Conservation (phyloP, 2,888 invertebrate species). For the Dorcus parallelipipedus region DNA sequence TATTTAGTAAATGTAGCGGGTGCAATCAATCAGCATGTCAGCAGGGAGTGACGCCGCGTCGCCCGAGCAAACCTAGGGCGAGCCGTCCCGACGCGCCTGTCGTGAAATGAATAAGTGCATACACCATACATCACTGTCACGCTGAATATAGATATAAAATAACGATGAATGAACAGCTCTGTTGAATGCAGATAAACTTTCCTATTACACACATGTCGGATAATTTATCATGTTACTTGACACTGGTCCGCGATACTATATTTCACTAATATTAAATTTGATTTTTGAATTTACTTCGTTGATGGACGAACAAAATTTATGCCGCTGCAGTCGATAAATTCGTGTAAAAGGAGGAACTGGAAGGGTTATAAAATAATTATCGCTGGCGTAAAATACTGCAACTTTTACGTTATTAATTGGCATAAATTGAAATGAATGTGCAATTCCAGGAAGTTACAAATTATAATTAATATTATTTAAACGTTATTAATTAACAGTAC, state of each 20-base stretch:
- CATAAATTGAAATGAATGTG: slow-evolving; percentile 12
- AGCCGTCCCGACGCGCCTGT: slow-evolving; percentile 38
- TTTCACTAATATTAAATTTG: slow-evolving; percentile 17
- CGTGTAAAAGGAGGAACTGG: too few species aligned
- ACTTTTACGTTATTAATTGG: slow-evolving; percentile 10
- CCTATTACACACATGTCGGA: slow-evolving; percentile 49
- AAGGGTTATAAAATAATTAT: slow-evolving; percentile 10
- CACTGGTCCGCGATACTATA: slow-evolving; percentile 15
- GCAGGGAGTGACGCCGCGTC: slow-evolving; percentile 43
- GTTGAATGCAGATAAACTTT: slow-evolving; percentile 51
- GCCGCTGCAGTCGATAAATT: too few species aligned
- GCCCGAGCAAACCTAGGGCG: slow-evolving; percentile 37
- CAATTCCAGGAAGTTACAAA: slow-evolving; percentile 14
- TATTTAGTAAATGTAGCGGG: slow-evolving; percentile 47
- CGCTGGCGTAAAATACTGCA: slow-evolving; percentile 8
- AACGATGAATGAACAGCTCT: slow-evolving; percentile 50
- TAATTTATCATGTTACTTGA: slow-evolving; percentile 45
- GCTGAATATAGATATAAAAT: slow-evolving; percentile 51
- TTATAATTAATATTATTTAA: slow-evolving; percentile 14
- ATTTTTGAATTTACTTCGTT: not conserved
- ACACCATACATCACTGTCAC: slow-evolving; percentile 51
- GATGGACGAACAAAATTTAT: not conserved
- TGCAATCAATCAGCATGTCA: slow-evolving; percentile 48
- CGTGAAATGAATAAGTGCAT: slow-evolving; percentile 49
- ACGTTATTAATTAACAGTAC: slow-evolving; percentile 7